phyloP scores from a whole-genome alignment of 2,113 vertebrate genomes.

The Poeciliopsis retropinna region DNA sequence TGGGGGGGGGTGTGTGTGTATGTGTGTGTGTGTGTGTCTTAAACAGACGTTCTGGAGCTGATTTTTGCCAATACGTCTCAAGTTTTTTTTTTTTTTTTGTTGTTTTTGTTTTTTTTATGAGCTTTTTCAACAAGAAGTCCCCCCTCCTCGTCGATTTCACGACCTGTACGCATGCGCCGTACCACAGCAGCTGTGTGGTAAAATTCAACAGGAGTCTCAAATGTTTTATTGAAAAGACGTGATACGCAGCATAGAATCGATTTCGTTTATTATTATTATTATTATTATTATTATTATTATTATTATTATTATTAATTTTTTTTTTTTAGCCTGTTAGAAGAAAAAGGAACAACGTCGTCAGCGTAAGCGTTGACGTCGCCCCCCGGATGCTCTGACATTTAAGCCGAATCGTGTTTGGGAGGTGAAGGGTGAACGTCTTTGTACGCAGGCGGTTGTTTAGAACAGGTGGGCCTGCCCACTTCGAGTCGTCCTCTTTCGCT shows the following conservation, averaged over 20 bases:
- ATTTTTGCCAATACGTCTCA: conserved; percentile 50
- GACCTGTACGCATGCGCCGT: conserved; percentile 52
- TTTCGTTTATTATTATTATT: no score
- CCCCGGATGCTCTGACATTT: neutral
- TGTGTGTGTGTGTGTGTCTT: conserved; percentile 11
- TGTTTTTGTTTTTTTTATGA: conserved; percentile 22
- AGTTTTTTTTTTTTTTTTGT: conserved; percentile 36
- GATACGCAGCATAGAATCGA: neutral
- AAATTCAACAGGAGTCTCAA: neutral
- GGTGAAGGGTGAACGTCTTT: conserved; percentile 58
- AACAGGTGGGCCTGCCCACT: neutral
- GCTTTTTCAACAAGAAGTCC: conserved; percentile 49
- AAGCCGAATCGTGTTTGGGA: neutral
- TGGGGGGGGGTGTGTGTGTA: conserved; percentile 7
- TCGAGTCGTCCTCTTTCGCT: neutral
- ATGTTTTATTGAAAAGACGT: neutral
- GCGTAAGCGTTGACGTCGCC: neutral
- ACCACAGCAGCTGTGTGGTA: conserved; percentile 25
- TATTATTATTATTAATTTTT: neutral
- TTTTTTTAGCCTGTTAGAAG: neutral
- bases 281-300: no score
- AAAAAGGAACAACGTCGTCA: neutral
- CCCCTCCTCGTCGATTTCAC: conserved; percentile 38
- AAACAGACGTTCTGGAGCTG: conserved; percentile 25
- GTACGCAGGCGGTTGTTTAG: conserved; percentile 65